Percentiles rank a stretch among this genome's conserved stretches.
These are phyloP conservation scores for Catharus ustulatus DNA, from an alignment of 2,797 vertebrate species.

Conservation along the genomic window DNA sequence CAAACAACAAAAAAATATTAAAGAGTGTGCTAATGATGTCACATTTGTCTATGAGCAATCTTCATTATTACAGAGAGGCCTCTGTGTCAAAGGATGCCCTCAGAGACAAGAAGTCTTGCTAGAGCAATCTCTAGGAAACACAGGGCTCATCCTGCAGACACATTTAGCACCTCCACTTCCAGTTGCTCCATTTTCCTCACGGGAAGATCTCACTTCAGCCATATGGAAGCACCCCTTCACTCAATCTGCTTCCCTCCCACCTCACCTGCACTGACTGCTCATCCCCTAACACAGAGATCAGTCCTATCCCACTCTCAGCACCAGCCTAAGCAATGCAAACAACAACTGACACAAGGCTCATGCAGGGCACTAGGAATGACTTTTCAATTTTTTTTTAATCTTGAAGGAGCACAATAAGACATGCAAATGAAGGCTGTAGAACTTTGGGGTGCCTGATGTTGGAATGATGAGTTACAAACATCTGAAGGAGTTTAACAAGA, in stretches of 20 bases:
- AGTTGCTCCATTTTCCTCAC: neutral
- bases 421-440: neutral
- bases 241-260: neutral
- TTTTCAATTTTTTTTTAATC: neutral
- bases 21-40: neutral
- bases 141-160: neutral
- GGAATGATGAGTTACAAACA: neutral
- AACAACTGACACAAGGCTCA: neutral
- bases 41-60: neutral
- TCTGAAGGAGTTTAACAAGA: neutral
- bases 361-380: rapidly evolving
- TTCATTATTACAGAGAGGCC: neutral
- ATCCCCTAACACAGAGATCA: neutral
- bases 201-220: neutral
- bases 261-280: neutral
- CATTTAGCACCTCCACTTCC: neutral
- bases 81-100: neutral
- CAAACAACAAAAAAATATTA: neutral
- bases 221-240: neutral
- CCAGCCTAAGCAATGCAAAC: neutral
- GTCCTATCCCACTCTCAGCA: neutral
- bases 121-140: neutral
- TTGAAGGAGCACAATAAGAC: neutral
- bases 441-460: neutral
- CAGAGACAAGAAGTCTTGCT: neutral